Percentiles rank a stretch among this genome's conserved stretches.
phyloP scores from a whole-genome alignment of 2,113 vertebrate species.

The Maccullochella peelii region DNA sequence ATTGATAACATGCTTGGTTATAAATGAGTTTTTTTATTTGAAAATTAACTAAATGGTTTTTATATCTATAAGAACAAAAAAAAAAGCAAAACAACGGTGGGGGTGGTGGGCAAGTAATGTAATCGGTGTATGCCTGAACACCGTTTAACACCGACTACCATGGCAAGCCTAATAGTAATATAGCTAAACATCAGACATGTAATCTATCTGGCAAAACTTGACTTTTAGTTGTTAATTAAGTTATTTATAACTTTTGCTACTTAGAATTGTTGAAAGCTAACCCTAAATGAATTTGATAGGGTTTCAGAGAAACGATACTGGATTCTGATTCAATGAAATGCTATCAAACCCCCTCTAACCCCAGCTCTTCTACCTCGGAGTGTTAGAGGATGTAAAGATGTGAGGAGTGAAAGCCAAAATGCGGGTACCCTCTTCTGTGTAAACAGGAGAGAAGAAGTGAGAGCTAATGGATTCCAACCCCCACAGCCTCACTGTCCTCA shows the following conservation, averaged over 20 bases:
- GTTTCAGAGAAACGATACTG: background rate
- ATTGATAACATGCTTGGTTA: too few species aligned
- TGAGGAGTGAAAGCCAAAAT: constrained; percentile 20
- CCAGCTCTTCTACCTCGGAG: background rate
- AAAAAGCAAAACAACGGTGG: too few species aligned
- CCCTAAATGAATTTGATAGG: background rate
- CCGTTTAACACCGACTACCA: too few species aligned
- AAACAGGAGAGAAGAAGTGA: constrained; percentile 6
- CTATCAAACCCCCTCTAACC: background rate
- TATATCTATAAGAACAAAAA: too few species aligned
- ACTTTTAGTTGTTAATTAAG: background rate
- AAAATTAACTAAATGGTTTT: too few species aligned
- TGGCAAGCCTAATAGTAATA: too few species aligned
- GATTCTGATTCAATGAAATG: background rate
- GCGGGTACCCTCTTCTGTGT: constrained; percentile 17
- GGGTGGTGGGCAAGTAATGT: too few species aligned
- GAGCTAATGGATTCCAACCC: background rate
- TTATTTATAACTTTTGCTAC: background rate
- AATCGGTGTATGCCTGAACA: too few species aligned
- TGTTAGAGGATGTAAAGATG: background rate
- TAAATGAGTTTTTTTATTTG: too few species aligned
- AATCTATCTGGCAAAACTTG: background rate
- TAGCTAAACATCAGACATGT: background rate
- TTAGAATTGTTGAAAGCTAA: background rate
- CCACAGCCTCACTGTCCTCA: background rate